A percentile compares a stretch with the other conserved stretches of the same genome.
phyloP scores from a whole-genome alignment of 2,888 invertebrate genomes.

The Latrodectus elegans region DNA sequence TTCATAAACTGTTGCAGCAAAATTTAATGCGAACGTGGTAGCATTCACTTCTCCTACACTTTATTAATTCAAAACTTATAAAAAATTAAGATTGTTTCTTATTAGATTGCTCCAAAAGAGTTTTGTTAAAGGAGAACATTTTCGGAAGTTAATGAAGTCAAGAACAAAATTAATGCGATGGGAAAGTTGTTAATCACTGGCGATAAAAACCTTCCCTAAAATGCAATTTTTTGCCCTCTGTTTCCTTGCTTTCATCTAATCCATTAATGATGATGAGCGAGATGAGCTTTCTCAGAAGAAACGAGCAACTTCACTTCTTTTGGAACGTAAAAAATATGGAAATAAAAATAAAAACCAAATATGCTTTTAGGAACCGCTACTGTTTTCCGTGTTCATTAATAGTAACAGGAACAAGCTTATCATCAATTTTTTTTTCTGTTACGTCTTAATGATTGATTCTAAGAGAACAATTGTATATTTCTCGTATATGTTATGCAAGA shows the following conservation, averaged over 20 bases:
- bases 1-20: not conserved
- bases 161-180: conserved; percentile 13
- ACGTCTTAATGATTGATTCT: too few relatives aligned
- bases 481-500: too few relatives aligned
- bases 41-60: not conserved
- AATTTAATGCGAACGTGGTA: not conserved
- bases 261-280: conserved; percentile 16
- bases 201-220: not conserved
- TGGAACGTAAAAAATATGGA: not conserved
- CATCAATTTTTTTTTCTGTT: not conserved
- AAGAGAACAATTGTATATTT: too few relatives aligned
- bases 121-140: not conserved
- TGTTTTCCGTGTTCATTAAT: conserved; percentile 3
- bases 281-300: not conserved
- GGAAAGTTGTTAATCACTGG: conserved; percentile 6
- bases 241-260: conserved; percentile 6
- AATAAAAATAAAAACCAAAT: not conserved
- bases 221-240: not conserved
- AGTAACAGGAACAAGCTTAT: not conserved
- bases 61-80: conserved; percentile 1
- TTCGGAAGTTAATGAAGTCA: conserved; percentile 9
- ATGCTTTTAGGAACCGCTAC: conserved; percentile 13
- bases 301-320: not conserved
- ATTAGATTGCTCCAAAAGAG: not conserved
- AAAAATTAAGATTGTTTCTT: not conserved